These are phyloP conservation scores for Oceanodroma leucorhoa DNA, from an alignment of 2,797 vertebrate species.

Conservation along the genomic window DNA sequence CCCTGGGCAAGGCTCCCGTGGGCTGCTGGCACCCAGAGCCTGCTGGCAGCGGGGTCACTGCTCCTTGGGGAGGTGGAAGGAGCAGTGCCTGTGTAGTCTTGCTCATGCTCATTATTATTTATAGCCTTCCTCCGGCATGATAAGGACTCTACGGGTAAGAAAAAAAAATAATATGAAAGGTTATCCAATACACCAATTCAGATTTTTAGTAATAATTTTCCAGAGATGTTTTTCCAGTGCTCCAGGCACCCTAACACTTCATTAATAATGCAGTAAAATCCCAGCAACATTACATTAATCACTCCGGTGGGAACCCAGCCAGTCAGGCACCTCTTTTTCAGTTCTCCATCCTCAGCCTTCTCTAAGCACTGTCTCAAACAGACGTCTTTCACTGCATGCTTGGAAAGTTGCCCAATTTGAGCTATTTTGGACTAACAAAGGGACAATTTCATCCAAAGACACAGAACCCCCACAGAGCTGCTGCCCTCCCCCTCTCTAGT, in stretches of 20 bases:
- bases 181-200: conserved; percentile 30
- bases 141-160: background rate
- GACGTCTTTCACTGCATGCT: conserved; percentile 59
- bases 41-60: rapidly evolving
- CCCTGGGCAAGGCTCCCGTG: rapidly evolving
- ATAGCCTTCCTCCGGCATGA: background rate
- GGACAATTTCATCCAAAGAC: conserved; percentile 61
- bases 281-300: conserved; percentile 60
- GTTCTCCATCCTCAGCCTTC: conserved; percentile 36
- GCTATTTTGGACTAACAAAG: conserved; percentile 66
- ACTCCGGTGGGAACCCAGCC: conserved; percentile 39
- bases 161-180: background rate
- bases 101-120: background rate
- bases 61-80: background rate
- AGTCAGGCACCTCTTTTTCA: conserved; percentile 63
- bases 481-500: background rate
- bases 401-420: conserved; percentile 55
- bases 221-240: conserved; percentile 51
- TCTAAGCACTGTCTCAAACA: conserved; percentile 55
- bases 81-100: background rate
- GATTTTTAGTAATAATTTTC: conserved; percentile 50
- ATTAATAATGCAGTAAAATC: conserved; percentile 67
- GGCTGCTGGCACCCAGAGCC: background rate
- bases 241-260: conserved; percentile 49
- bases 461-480: conserved; percentile 54